Percentiles rank a stretch among this genome's conserved stretches.
Conservation (phyloP, 2,113 vertebrate genomes). For the Pluvianellus socialis region DNA sequence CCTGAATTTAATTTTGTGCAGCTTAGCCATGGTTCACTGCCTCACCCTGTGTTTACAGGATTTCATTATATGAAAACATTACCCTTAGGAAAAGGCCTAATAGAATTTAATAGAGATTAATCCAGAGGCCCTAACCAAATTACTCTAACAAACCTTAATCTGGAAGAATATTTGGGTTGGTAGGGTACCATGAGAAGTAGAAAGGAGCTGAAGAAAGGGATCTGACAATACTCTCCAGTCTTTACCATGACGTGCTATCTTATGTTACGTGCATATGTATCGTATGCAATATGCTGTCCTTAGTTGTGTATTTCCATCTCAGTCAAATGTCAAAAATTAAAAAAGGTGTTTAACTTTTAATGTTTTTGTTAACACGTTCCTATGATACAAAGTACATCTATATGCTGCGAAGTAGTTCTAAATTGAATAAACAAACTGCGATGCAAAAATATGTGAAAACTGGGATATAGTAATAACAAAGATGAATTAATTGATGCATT, state of each 20-base stretch:
- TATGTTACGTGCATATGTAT: neutral
- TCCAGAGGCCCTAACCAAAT: neutral
- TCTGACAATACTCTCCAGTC: neutral
- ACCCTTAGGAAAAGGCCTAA: neutral
- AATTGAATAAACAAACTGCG: neutral
- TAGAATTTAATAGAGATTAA: constrained; percentile 27
- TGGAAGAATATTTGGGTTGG: neutral
- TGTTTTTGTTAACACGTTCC: neutral
- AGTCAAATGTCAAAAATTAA: neutral
- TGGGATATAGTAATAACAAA: neutral
- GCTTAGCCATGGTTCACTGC: constrained; percentile 7
- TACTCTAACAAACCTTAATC: neutral
- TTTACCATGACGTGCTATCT: neutral
- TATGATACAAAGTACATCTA: neutral
- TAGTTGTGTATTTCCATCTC: neutral
- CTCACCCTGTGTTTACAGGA: constrained; percentile 30
- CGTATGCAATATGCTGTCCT: neutral
- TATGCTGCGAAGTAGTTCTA: neutral
- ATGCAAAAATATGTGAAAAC: neutral
- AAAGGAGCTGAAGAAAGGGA: neutral
- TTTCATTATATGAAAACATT: constrained; percentile 16
- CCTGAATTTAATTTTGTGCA: constrained; percentile 10
- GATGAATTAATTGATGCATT: neutral
- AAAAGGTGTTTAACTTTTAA: neutral
- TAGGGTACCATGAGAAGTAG: neutral